Conservation (phyloP, 2,113 vertebrate genomes). For the Oriolus oriolus region DNA sequence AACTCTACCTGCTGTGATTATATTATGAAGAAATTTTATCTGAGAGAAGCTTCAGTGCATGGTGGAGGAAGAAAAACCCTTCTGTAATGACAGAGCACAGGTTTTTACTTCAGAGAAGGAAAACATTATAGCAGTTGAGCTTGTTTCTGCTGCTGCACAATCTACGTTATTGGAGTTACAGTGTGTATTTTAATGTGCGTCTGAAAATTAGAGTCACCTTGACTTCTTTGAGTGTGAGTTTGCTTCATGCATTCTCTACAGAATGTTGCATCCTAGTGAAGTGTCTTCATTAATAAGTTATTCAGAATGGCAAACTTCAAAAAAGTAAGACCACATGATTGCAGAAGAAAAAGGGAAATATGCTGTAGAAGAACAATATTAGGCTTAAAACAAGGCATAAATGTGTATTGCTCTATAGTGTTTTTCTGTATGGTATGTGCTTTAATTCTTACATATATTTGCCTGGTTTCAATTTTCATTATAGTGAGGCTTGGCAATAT, state of each 20-base stretch:
- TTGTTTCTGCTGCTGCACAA: not conserved
- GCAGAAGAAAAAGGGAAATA: not conserved
- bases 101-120: not conserved
- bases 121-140: not conserved
- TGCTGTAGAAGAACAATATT: not conserved
- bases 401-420: not conserved
- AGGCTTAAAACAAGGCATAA: not conserved
- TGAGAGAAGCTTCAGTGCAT: not conserved
- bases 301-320: not conserved
- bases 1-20: not conserved
- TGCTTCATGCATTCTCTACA: not conserved
- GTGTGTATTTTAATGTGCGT: not conserved
- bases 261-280: not conserved
- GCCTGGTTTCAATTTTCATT: not conserved
- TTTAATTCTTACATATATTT: not conserved
- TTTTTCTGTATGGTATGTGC: not conserved
- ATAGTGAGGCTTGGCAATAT: not conserved
- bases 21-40: not conserved
- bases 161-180: not conserved
- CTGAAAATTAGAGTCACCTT: not conserved
- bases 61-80: not conserved
- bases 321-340: not conserved
- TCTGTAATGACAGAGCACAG: not conserved
- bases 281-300: not conserved
- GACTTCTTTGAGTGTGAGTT: not conserved